Percentiles rank a stretch among this genome's conserved stretches.
Evolutionary conservation across 2,113 vertebrate species (phyloP).

Genomic region (Brachyistius frenatus): DNA sequence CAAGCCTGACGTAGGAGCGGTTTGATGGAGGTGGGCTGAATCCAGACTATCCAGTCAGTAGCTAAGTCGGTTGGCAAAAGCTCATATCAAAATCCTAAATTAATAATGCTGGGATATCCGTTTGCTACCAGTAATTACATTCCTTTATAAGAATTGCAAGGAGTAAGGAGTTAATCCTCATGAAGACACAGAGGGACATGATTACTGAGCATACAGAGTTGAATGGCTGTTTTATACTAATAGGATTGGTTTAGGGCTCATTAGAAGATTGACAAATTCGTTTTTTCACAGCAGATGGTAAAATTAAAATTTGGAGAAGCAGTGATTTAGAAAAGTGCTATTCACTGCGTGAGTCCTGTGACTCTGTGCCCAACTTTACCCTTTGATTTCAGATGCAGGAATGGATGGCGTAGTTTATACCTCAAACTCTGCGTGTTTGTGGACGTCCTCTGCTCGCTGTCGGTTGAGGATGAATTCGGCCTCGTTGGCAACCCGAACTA

Average conservation of each 20-base stretch:
- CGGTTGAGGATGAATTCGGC: constrained; percentile 98
- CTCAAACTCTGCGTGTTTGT: constrained; percentile 99
- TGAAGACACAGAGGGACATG: constrained; percentile 60
- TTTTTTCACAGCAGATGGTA: constrained; percentile 19
- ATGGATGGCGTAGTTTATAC: constrained; percentile 73
- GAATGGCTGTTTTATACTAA: constrained; percentile 47
- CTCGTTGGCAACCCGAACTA: constrained; percentile 97
- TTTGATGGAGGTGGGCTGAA: constrained; percentile 59
- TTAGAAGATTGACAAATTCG: constrained; percentile 33
- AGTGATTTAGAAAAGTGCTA: not conserved
- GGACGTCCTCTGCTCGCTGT: constrained; percentile 97
- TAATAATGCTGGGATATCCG: constrained; percentile 41
- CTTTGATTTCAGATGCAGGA: constrained; percentile 5
- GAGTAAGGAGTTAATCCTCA: constrained; percentile 56
- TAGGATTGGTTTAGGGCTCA: constrained; percentile 53
- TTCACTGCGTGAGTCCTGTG: not conserved
- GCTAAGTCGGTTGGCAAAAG: constrained; percentile 33
- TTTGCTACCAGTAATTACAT: constrained; percentile 61
- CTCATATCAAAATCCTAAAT: constrained; percentile 49
- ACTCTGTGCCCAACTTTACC: not conserved
- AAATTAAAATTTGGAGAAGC: not conserved
- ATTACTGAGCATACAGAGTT: constrained; percentile 56
- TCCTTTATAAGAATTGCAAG: constrained; percentile 52
- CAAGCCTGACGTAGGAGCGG: constrained; percentile 16
- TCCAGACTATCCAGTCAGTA: constrained; percentile 5